phyloP scores from a whole-genome alignment of 2,113 vertebrate species.

The Lagopus leucura region DNA sequence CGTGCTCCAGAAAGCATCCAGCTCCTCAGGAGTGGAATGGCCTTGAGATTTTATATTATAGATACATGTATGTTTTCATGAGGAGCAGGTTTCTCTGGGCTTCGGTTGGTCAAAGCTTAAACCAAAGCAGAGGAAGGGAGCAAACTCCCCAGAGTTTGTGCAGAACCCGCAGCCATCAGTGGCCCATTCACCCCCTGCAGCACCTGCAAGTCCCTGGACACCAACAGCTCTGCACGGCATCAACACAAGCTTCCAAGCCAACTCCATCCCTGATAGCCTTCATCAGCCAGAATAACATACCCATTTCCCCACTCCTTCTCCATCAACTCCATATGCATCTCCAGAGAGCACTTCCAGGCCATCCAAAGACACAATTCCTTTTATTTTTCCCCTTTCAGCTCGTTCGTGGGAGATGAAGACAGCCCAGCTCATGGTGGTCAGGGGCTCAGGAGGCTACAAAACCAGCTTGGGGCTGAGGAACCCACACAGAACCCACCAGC shows the following conservation, averaged over 20 bases:
- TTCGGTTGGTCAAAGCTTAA: neutral
- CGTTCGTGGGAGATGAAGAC: too few relatives aligned
- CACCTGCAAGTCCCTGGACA: neutral
- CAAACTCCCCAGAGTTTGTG: neutral
- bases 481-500: neutral
- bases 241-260: neutral
- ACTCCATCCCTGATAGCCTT: neutral
- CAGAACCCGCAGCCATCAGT: rapidly evolving
- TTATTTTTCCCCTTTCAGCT: too few relatives aligned
- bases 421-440: too few relatives aligned
- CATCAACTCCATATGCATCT: rapidly evolving
- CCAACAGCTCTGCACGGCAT: neutral
- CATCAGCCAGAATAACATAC: neutral
- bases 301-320: rapidly evolving
- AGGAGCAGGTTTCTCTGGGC: neutral
- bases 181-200: rapidly evolving
- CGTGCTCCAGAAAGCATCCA: too few relatives aligned
- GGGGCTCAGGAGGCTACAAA: too few relatives aligned
- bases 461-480: too few relatives aligned
- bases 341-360: neutral
- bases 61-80: too few relatives aligned
- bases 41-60: neutral
- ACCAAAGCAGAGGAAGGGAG: neutral
- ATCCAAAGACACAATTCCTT: rapidly evolving
- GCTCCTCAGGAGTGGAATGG: too few relatives aligned